Evolutionary conservation across 2,888 invertebrate species (phyloP).

Genomic region (Ectobius pallidus): DNA sequence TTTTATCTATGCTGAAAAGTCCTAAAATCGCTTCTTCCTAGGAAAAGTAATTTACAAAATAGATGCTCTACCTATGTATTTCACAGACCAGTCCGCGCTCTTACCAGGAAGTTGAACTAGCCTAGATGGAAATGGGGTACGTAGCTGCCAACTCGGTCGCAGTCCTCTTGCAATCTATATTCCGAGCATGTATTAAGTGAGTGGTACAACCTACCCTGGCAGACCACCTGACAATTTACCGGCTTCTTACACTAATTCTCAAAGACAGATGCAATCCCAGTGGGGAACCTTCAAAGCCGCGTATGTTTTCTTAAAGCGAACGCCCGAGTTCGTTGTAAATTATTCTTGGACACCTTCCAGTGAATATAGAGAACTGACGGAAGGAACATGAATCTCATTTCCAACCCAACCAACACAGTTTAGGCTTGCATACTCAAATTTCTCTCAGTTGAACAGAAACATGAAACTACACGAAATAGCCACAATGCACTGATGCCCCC

Average conservation of each 20-base stretch:
- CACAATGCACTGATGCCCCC: too few relatives aligned
- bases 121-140: not conserved
- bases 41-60: not conserved
- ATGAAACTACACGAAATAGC: too few relatives aligned
- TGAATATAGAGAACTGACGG: not conserved
- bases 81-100: not conserved
- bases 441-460: too few relatives aligned
- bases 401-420: too few relatives aligned
- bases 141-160: not conserved
- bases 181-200: not conserved
- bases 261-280: not conserved
- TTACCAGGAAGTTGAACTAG: not conserved
- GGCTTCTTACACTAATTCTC: not conserved
- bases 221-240: not conserved
- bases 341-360: not conserved
- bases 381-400: not conserved
- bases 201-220: not conserved
- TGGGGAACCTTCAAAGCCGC: too few relatives aligned
- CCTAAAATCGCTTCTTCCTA: too few relatives aligned
- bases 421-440: too few relatives aligned
- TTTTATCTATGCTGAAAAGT: too few relatives aligned
- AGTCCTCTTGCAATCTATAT: not conserved
- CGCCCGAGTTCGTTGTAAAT: not conserved
- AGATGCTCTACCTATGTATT: not conserved
- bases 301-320: not conserved